phyloP scores from a whole-genome alignment of 2,113 vertebrate species.

The Macroglossus sobrinus region DNA sequence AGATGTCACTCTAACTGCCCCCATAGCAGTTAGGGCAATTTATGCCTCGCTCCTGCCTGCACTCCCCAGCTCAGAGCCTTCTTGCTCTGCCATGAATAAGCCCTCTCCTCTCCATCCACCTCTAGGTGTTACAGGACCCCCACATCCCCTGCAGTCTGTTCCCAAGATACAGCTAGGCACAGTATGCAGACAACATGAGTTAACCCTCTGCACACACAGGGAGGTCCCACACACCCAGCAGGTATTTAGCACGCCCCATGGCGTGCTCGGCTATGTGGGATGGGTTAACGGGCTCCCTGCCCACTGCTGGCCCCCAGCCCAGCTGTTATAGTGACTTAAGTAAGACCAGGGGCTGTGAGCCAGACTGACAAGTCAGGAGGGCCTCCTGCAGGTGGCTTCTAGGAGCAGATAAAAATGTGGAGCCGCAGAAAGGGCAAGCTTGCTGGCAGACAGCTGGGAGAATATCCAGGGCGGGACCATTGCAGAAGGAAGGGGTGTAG shows the following conservation, averaged over 20 bases:
- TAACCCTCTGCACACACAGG: background rate
- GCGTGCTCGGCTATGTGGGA: background rate
- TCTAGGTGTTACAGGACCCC: too few relatives aligned
- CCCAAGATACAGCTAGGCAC: background rate
- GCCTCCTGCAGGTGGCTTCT: background rate
- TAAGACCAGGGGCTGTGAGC: background rate
- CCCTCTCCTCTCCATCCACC: too few relatives aligned
- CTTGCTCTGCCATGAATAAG: background rate
- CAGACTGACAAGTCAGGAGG: background rate
- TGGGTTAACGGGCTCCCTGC: background rate
- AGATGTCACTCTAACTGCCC: too few relatives aligned
- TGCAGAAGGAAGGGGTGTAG: background rate
- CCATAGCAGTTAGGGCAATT: background rate
- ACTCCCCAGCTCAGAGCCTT: background rate
- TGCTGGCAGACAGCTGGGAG: background rate
- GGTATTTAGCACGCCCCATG: background rate
- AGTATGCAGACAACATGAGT: background rate
- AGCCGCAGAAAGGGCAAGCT: background rate
- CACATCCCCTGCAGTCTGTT: background rate
- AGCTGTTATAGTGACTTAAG: background rate
- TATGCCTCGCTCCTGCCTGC: background rate
- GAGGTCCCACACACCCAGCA: background rate
- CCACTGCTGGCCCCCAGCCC: background rate
- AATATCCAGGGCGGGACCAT: accelerated
- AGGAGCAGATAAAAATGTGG: background rate